These are phyloP conservation scores for Xanthia icteritia DNA, from an alignment of 2,888 invertebrate genomes.

Conservation along the genomic window DNA sequence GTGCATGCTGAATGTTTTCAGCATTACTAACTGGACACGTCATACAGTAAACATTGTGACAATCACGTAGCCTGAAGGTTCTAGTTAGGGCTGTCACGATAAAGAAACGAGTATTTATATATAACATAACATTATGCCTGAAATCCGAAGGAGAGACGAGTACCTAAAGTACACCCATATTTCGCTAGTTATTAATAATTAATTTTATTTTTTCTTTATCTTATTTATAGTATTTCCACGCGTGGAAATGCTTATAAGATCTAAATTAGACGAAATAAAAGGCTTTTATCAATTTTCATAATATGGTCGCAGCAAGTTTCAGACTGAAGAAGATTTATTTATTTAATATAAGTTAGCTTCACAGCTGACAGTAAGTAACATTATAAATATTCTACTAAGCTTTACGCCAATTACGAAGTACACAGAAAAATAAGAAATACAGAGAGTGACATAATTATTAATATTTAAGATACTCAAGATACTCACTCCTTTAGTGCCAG, in stretches of 20 bases:
- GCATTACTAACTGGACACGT: slow-evolving; percentile 50
- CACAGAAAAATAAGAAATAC: no score
- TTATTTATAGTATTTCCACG: background rate
- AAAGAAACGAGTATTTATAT: no score
- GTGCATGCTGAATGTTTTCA: slow-evolving; percentile 54
- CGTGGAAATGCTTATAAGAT: background rate
- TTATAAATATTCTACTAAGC: no score
- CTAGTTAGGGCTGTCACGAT: slow-evolving; percentile 27
- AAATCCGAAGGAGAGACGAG: no score
- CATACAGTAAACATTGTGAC: slow-evolving; percentile 25
- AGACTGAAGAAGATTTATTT: no score
- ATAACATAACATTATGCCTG: no score
- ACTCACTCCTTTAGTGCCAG: slow-evolving; percentile 5
- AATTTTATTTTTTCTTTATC: background rate
- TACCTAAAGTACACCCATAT: no score
- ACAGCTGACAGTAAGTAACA: no score
- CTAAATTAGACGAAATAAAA: background rate
- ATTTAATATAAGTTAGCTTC: no score
- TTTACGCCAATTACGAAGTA: no score
- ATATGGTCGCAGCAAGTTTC: background rate
- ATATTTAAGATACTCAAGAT: no score
- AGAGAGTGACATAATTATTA: no score
- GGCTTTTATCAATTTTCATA: background rate
- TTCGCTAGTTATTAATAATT: background rate
- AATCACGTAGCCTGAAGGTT: slow-evolving; percentile 44